A percentile compares a stretch with the other conserved stretches of the same genome.
Evolutionary conservation across 1,140 invertebrate species (phyloP).

Genomic region (Megalonaias nervosa): DNA sequence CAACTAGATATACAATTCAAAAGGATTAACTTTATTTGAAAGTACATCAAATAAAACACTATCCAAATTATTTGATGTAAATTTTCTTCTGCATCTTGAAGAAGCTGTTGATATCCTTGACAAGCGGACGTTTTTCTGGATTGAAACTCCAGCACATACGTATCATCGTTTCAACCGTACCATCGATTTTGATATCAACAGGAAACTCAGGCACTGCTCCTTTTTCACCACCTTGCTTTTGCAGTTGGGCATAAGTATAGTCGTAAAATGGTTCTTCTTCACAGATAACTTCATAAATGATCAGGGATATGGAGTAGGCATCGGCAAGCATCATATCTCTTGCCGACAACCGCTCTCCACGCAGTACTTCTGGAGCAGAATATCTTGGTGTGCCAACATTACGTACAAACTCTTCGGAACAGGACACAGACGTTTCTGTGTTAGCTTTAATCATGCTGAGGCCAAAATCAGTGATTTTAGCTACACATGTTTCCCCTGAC

Average conservation of each 20-base stretch:
- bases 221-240: slow-evolving; percentile 26
- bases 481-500: background rate
- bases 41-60: too few species aligned
- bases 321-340: slow-evolving; percentile 31
- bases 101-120: background rate
- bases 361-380: slow-evolving; percentile 41
- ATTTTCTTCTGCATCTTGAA: background rate
- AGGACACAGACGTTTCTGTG: background rate
- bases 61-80: too few species aligned
- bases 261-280: slow-evolving; percentile 40
- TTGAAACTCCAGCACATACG: slow-evolving; percentile 30
- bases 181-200: background rate
- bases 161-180: background rate
- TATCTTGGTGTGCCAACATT: slow-evolving; percentile 41
- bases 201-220: slow-evolving; percentile 27
- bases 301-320: slow-evolving; percentile 31
- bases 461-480: slow-evolving; percentile 25
- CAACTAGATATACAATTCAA: too few species aligned
- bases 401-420: background rate
- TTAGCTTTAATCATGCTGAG: slow-evolving; percentile 18
- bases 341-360: slow-evolving; percentile 16
- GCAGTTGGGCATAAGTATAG: slow-evolving; percentile 21
- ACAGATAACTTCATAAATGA: slow-evolving; percentile 32
- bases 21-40: too few species aligned
- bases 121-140: slow-evolving; percentile 14